Base-by-base conservation (phyloP, 92 coral and sea anemone species). In the Siderastrea siderea region DNA sequence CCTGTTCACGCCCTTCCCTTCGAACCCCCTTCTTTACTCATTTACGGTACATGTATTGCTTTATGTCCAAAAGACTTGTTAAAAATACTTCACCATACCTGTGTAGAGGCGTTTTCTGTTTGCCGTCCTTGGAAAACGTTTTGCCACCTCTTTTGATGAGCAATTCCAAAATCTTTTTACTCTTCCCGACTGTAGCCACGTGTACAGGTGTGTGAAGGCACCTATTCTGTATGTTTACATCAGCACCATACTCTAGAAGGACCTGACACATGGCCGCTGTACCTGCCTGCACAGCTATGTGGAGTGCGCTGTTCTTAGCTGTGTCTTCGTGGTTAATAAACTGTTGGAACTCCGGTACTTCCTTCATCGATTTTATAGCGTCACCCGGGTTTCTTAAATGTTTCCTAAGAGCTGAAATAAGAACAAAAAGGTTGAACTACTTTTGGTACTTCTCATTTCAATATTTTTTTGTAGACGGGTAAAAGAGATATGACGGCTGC, bases 141-240 rank as follows among this genome's bases (percentile, higher is more conserved):
- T 68, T n/a, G 1, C 81, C 92, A 14, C 90, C 93, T 51, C 66
- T 67, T 7, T 52, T 45, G 26, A 89, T 57, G 62, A 92, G 78
- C 5, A 85, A 49, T 55, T 85, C 87, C 62, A 89, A 74, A 74
- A 92, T 68, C 19, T 92, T 83, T 47, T 58, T 81, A 55, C 81
- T 81, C 62, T 81, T 91, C 50, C 84, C 75, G 9, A 63, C 69
- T 8, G 92, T 66, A 4, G 90, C 95, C 88, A 89, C 62, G 68
- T 92, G 90, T 68, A 92, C 6, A 53, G 95, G 90, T 4, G 95
- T 89, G 15, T 86, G 85, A 45, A 64, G 90, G 71, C 76, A 75
- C 45, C 57, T 81, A 47, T 81, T 88, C 14, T 65, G 47, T 0
- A 80, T 48, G 43, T 85, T 80, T 13, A 89, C 70, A 38, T 84